Percentiles rank a stretch among this genome's conserved stretches.
phyloP scores from a whole-genome alignment of 2,113 vertebrate species.

The Megaceryle maxima region DNA sequence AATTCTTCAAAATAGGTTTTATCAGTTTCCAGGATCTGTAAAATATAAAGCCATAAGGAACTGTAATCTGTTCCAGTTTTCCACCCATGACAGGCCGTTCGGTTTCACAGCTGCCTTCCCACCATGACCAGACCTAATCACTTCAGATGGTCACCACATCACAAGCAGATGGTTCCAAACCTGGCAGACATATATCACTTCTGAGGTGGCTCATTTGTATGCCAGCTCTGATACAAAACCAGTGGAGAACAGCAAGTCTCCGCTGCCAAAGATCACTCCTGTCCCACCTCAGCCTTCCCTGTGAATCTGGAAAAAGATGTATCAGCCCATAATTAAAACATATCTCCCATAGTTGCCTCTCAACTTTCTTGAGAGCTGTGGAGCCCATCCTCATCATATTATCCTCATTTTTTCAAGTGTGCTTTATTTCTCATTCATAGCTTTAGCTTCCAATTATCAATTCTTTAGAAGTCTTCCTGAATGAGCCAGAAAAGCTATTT shows the following conservation, averaged over 20 bases:
- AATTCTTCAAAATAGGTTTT: not conserved
- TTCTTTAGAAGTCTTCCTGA: not conserved
- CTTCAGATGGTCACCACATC: not conserved
- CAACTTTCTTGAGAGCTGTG: not conserved
- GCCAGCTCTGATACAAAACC: not conserved
- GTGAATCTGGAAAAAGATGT: not conserved
- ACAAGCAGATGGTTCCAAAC: not conserved
- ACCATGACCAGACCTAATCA: not conserved
- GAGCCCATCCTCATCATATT: not conserved
- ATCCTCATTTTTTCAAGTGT: not conserved
- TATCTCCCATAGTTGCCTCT: not conserved
- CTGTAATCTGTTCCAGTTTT: not conserved
- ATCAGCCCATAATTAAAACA: not conserved
- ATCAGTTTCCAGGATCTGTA: not conserved
- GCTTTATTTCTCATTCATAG: not conserved
- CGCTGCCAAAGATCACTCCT: not conserved
- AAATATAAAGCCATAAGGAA: not conserved
- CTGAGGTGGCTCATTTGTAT: not conserved
- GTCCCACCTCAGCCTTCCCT: not conserved
- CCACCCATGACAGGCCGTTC: not conserved
- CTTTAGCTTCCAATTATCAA: not conserved
- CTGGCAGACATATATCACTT: rapidly evolving
- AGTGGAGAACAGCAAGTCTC: not conserved
- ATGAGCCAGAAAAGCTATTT: not conserved
- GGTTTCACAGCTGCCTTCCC: not conserved